Percentiles rank a stretch among this genome's conserved stretches.
Evolutionary conservation across 2,113 vertebrate species (phyloP).

Genomic region (Platysternon megacephalum): DNA sequence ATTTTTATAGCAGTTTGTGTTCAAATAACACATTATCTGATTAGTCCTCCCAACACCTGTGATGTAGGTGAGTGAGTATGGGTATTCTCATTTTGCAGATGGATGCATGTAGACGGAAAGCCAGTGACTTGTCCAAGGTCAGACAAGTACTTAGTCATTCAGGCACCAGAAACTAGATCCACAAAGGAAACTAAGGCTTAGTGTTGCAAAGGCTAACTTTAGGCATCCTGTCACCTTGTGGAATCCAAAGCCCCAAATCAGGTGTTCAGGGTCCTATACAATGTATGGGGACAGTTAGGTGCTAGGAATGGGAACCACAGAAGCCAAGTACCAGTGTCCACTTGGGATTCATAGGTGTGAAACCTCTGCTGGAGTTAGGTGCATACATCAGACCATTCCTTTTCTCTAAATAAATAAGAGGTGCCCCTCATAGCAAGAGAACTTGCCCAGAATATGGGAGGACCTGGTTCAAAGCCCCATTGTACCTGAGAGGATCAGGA

Average conservation of each 20-base stretch:
- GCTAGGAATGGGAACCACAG: neutral
- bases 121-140: conserved; percentile 55
- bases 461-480: neutral
- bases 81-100: conserved; percentile 46
- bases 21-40: conserved; percentile 14
- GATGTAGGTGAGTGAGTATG: neutral
- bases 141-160: neutral
- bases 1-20: neutral
- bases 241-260: neutral
- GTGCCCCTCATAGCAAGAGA: neutral
- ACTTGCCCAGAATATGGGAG: neutral
- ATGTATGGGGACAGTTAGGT: neutral
- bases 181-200: neutral
- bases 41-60: conserved; percentile 6
- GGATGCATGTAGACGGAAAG: conserved; percentile 54
- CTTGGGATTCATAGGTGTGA: neutral
- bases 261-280: neutral
- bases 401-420: neutral
- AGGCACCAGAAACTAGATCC: too few relatives aligned
- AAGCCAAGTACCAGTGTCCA: neutral
- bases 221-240: neutral
- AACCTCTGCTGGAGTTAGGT: too few relatives aligned
- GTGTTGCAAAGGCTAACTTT: neutral
- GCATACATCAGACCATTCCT: neutral
- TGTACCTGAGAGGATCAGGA: neutral